Base-by-base conservation (phyloP, 2,888 invertebrate species). In the Temnothorax rugatulus region DNA sequence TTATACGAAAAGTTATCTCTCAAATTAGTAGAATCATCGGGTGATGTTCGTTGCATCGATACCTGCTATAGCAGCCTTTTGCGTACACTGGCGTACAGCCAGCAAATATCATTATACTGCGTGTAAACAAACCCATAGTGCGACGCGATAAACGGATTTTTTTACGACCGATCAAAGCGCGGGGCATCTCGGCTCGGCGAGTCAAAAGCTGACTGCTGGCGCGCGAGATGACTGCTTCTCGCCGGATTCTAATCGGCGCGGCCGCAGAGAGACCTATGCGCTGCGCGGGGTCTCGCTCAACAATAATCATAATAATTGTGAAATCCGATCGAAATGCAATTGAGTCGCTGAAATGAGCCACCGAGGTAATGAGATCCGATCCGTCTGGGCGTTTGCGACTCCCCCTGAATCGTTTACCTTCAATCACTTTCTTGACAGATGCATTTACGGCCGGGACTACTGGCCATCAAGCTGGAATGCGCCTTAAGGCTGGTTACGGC, bases 401-500 rank as follows among this genome's bases (percentile, higher is more conserved):
- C 83, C 79, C 79, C 84, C 73, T 59, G 83, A 82, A 82, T 93
- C 93, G 92, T 93, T 94, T 91, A 93, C 94, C 93, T 94, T 94
- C 94, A 93, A 94, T 94, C 94, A 94, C 92, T 93, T 89, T 92
- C 93, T 93, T 93, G 94, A 94, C 94, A 94, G 94, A 93, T 93
- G 93, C 93, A 93, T 94, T 94, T 94, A 92, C 92, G 91, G 89
- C 87, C 87, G 87, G 91, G 89, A 90, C 92, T 88, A 88, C 91
- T 82, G 86, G 90, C 91, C 93, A 93, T 93, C 93, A 91, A 93
- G 90, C 85, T 88, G 93, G 94, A 94, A 93, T 94, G 92, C 90
- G 90, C 92, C 93, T 92, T 90, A 90, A 91, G 93, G 93, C 91
- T 89, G 90, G 83, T 88, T 90, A 86, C 89, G 66, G 71, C 83